These are phyloP conservation scores for Muschampia plurimacula DNA, from an alignment of 2,888 invertebrate species.

Conservation along the genomic window DNA sequence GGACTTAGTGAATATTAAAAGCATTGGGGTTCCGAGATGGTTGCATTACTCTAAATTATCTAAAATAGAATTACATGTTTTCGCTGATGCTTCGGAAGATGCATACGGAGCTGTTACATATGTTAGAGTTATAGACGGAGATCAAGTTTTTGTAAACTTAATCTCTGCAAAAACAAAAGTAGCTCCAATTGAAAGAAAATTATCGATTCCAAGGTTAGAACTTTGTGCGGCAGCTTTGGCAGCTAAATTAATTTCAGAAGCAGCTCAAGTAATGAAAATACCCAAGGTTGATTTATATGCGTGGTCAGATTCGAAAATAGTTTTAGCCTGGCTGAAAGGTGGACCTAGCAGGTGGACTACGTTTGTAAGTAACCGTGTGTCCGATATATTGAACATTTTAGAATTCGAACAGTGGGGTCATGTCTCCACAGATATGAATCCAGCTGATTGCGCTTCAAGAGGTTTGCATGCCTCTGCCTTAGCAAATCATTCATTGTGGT, in stretches of 20 bases:
- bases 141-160: not conserved
- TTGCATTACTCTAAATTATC: not conserved
- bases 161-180: slow-evolving; percentile 6
- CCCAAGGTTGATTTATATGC: not conserved
- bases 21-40: slow-evolving; percentile 6
- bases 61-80: slow-evolving; percentile 1
- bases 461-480: not conserved
- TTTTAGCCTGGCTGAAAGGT: slow-evolving; percentile 18
- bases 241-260: slow-evolving; percentile 2
- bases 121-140: not conserved
- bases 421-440: slow-evolving; percentile 46
- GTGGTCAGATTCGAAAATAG: slow-evolving; percentile 23
- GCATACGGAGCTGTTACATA: slow-evolving; percentile 12
- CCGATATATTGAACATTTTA: slow-evolving; percentile 23
- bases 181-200: slow-evolving; percentile 12
- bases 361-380: slow-evolving; percentile 20
- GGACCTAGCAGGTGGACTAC: slow-evolving; percentile 8
- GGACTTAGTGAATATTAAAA: slow-evolving; percentile 3
- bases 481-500: not conserved
- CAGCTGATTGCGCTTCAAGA: slow-evolving; percentile 50
- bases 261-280: slow-evolving; percentile 4
- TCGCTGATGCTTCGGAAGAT: slow-evolving; percentile 3
- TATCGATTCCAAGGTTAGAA: slow-evolving; percentile 11
- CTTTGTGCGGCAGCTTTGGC: slow-evolving; percentile 12
- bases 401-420: slow-evolving; percentile 38